Percentiles rank a stretch among this genome's conserved stretches.
phyloP scores from a whole-genome alignment of 2,888 invertebrate species.

The Tetheella fluctuosa region DNA sequence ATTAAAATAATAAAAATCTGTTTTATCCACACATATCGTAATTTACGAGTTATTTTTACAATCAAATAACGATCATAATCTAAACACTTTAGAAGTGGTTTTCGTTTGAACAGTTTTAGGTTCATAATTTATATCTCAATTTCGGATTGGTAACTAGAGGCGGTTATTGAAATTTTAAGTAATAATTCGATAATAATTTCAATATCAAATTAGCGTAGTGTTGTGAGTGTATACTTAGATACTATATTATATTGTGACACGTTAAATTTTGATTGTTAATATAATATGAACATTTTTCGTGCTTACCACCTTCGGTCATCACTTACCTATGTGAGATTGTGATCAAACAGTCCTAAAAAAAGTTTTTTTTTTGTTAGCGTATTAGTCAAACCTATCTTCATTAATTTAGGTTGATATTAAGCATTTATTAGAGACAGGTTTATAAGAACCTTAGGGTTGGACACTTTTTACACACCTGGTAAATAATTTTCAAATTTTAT shows the following conservation, averaged over 20 bases:
- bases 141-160: conserved; percentile 41
- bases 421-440: no score
- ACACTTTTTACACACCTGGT: no score
- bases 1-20: conserved; percentile 46
- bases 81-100: not conserved
- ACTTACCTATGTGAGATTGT: no score
- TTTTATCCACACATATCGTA: conserved; percentile 29
- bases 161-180: conserved; percentile 26
- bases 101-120: not conserved
- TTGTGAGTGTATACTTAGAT: not conserved
- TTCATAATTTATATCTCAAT: conserved; percentile 24
- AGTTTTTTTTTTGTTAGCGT: no score
- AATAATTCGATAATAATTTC: conserved; percentile 37
- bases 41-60: not conserved
- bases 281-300: no score
- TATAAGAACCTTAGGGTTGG: no score
- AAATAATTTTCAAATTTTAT: not conserved
- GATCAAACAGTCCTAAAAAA: no score
- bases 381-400: no score
- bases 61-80: not conserved
- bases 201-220: conserved; percentile 18
- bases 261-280: not conserved
- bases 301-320: no score
- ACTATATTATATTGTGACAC: not conserved
- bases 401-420: no score